Base-by-base conservation (phyloP, 2,113 vertebrate genomes). In the Prionailurus viverrinus region DNA sequence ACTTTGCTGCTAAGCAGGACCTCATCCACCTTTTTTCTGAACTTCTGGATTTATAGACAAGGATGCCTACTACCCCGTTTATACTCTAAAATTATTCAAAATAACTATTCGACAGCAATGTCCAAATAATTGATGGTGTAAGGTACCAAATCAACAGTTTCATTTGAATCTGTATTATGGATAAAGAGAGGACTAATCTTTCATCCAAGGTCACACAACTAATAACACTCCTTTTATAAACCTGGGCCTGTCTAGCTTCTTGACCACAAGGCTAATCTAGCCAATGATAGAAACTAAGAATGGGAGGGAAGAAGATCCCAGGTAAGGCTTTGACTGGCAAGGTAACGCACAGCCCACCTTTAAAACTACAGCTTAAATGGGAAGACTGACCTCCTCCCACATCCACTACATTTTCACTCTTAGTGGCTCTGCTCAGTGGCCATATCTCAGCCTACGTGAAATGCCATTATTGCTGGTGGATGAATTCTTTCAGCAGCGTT, bases 301-400 rank as follows among this genome's bases (percentile, higher is more conserved):
- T 39, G 15, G 31, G n/a, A 33, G 27, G 1, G 15, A 61, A 55
- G 7, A 19, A 1, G 8, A 92, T 48, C 15, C 71, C 31, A 83
- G 12, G 53, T 31, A 51, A 94, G 66, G 36, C 91, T 95, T 25
- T 66, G 36, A 36, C 36, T 36, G 36, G 69, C 82, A 94, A 74
- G 71, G 7, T 61, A 33, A 91, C 39, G 92, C 68, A 61, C 55
- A 61, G 29, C 19, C 36, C 89, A 82, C 63, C 68, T 84, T 87
- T 76, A 83, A 96, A 81, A 93, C 55, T 83, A 39, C 66, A 71
- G 88, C 23, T 18, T 78, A 94, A 87, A 86, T 65, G 51, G 5
- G 21, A 69, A 78, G 41, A 90, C 25, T 14, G 29, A 36, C 18
- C 89, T 53, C 53, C 66, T 48, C 48, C 39, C 36, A 84, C 74